Base-by-base conservation (phyloP, 2,888 invertebrate genomes). In the Drosophila multiciliata region DNA sequence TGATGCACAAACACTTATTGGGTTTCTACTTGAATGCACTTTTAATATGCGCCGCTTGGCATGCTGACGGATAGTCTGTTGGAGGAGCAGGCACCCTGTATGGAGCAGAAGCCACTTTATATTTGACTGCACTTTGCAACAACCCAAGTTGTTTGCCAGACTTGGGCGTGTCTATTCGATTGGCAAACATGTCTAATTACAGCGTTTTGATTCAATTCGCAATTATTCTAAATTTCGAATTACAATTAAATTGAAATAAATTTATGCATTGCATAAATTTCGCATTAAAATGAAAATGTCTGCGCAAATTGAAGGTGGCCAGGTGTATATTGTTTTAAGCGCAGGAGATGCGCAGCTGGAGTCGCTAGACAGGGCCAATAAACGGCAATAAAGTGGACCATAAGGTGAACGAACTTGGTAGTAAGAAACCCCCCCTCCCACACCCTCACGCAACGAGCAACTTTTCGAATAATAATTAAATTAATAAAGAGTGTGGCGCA, bases 381-480 rank as follows among this genome's bases (percentile, higher is more conserved):
- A 80, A 70, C 70, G 64, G 36, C 49, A 29, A 11, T 33, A 35
- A 53, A 45, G 45, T 55, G 70, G 38, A 72, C 49, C 58, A 73
- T 66, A 68, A 77, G 77, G 73, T 63, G 75, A 77, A 85, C 72
- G 75, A 86, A 75, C 87, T 85, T 82, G 64, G 3, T 15, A 15
- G 62, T 33, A 55, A 32, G 36, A 70, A 60, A 23, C 12, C 5
- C 40, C 40, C 29, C 29, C 29, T 3, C 4, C 29, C 29, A 1
- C 29, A 5, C 26, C 26, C 26, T 4, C 5, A 0, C 26, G 2
- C 26, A 29, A 5, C 29, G 52, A 50, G 64, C 64, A 73, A 74
- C 68, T 89, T 78, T 74, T 86, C 78, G 72, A 78, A 89, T 90
- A 89, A 90, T 88, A 83, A 90, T 90, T 86, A 90, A 87, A 86